Conservation (phyloP, 2,888 invertebrate species). For the Latheticus oryzae region DNA sequence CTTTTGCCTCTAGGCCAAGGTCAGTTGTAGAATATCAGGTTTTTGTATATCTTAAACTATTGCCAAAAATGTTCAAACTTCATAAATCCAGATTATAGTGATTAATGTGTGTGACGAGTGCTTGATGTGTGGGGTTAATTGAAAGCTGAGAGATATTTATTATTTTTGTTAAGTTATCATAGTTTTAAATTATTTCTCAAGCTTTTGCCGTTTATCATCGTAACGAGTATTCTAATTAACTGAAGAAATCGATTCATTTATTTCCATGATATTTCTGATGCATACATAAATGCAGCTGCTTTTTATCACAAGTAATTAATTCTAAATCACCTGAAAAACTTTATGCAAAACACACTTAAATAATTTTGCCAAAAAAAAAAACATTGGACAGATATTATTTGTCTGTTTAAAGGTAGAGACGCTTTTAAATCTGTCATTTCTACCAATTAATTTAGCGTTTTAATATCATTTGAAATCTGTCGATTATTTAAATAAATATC, state of each 20-base stretch:
- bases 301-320: no score
- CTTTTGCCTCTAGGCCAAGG: slow-evolving; percentile 20
- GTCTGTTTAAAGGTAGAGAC: no score
- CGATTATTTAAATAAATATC: slow-evolving; percentile 24
- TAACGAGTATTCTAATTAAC: not conserved
- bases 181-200: no score
- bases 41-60: slow-evolving; percentile 9
- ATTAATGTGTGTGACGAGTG: slow-evolving; percentile 5
- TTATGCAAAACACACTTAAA: no score
- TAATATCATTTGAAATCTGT: slow-evolving; percentile 10
- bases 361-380: no score
- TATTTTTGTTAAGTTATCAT: no score
- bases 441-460: slow-evolving; percentile 21
- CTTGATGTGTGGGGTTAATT: slow-evolving; percentile 16
- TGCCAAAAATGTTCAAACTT: slow-evolving; percentile 6
- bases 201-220: not conserved
- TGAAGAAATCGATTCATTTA: not conserved
- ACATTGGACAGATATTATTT: no score
- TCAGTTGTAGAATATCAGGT: not conserved
- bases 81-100: slow-evolving; percentile 8
- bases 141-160: slow-evolving; percentile 3
- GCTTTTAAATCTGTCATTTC: slow-evolving; percentile 29
- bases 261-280: slow-evolving; percentile 5
- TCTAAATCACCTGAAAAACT: no score
- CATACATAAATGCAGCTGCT: no score